Evolutionary conservation across 2,888 invertebrate genomes (phyloP).

Genomic region (Parnassius orleans): DNA sequence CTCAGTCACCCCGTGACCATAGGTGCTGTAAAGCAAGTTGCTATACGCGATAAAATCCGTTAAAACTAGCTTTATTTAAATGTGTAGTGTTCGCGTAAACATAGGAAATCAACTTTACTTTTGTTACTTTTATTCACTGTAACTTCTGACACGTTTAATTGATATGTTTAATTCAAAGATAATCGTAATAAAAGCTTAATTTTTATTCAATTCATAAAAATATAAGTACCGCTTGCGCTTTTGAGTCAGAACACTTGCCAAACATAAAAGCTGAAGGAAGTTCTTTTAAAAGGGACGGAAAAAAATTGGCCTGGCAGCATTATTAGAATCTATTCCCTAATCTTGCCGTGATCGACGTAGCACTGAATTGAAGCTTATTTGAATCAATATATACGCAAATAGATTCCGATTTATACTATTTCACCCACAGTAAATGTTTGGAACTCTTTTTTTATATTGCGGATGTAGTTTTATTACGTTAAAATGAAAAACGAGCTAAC

Average conservation of each 20-base stretch:
- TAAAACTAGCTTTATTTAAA: too few relatives aligned
- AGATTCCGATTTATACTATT: conserved; percentile 5
- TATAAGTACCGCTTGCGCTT: not conserved
- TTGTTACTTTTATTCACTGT: too few relatives aligned
- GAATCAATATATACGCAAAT: conserved; percentile 24
- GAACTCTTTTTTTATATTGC: not conserved
- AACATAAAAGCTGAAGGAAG: conserved; percentile 5
- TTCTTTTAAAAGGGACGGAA: conserved; percentile 6
- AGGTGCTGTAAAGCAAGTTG: too few relatives aligned
- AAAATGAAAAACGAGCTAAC: too few relatives aligned
- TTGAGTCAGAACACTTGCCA: not conserved
- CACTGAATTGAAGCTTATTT: conserved; percentile 16
- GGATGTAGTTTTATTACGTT: not conserved
- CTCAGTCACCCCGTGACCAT: too few relatives aligned
- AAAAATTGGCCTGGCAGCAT: conserved; percentile 8
- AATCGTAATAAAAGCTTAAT: too few relatives aligned
- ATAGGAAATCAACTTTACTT: too few relatives aligned
- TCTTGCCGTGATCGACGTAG: conserved; percentile 19
- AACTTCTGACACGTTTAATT: too few relatives aligned
- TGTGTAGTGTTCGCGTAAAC: too few relatives aligned
- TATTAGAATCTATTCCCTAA: conserved; percentile 13
- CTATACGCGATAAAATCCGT: too few relatives aligned
- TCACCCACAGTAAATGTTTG: not conserved
- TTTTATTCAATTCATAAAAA: not conserved
- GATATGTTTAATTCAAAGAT: too few relatives aligned